Percentiles rank a stretch among this genome's conserved stretches.
phyloP scores from a whole-genome alignment of 1,140 invertebrate genomes.

The Drosophila truncata region DNA sequence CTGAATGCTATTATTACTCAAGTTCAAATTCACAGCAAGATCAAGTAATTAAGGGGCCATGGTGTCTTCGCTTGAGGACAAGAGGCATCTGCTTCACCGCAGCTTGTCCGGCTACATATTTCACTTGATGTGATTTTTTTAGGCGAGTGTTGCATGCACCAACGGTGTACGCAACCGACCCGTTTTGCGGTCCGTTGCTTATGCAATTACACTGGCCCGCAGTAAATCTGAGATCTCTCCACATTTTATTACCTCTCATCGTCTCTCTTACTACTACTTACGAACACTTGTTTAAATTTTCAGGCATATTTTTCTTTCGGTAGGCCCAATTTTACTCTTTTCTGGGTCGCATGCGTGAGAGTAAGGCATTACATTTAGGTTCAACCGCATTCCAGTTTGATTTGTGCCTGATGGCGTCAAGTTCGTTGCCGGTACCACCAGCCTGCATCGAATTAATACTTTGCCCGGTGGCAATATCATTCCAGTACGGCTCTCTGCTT shows the following conservation, averaged over 20 bases:
- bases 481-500: constrained; percentile 16
- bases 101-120: constrained; percentile 57
- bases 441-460: constrained; percentile 40
- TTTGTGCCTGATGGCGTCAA: constrained; percentile 67
- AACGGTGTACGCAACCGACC: constrained; percentile 69
- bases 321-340: constrained; percentile 75
- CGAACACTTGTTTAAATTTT: background rate
- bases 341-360: constrained; percentile 49
- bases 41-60: background rate
- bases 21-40: background rate
- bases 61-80: constrained; percentile 51
- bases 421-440: constrained; percentile 70
- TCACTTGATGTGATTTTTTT: constrained; percentile 64
- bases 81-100: constrained; percentile 24
- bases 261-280: constrained; percentile 7
- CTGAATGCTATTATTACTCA: background rate
- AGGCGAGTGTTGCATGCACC: constrained; percentile 58
- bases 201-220: constrained; percentile 69
- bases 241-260: constrained; percentile 2
- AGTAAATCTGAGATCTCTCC: constrained; percentile 43
- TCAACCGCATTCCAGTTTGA: constrained; percentile 74
- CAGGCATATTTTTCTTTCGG: constrained; percentile 23
- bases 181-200: constrained; percentile 75
- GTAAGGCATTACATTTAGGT: constrained; percentile 65
- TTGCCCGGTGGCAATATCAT: constrained; percentile 57